Evolutionary conservation across 2,888 invertebrate genomes (phyloP).

Genomic region (Hipparchia sbordonii): DNA sequence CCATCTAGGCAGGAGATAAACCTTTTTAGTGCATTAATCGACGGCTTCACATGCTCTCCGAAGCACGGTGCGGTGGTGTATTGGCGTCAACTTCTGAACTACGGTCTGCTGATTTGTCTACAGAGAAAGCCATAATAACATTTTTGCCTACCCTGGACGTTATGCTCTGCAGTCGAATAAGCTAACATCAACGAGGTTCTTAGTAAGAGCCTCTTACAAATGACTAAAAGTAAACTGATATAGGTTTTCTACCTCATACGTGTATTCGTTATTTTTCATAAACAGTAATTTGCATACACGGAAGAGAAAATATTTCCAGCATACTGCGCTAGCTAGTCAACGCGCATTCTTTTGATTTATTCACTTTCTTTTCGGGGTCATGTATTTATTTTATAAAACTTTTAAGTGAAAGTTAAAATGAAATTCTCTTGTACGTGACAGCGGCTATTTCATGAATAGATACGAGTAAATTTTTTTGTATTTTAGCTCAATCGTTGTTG

Average conservation of each 20-base stretch:
- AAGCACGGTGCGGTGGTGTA: too few species aligned
- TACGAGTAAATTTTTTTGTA: neutral
- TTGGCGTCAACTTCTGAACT: too few species aligned
- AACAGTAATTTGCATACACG: conserved; percentile 52
- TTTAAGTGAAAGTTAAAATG: conserved; percentile 69
- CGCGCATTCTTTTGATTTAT: conserved; percentile 63
- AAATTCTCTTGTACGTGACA: conserved; percentile 57
- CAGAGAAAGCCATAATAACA: too few species aligned
- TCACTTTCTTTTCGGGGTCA: conserved; percentile 69
- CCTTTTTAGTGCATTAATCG: too few species aligned
- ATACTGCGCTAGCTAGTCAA: conserved; percentile 49
- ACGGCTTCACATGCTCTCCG: too few species aligned
- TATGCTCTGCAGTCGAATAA: too few species aligned
- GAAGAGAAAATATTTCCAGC: conserved; percentile 64
- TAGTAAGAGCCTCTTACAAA: neutral
- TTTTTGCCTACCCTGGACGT: too few species aligned
- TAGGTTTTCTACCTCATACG: neutral
- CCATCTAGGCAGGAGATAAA: too few species aligned
- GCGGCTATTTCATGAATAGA: conserved; percentile 31
- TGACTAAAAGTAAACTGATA: neutral
- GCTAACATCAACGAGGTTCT: too few species aligned
- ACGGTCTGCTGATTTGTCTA: too few species aligned
- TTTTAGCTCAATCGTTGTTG: neutral
- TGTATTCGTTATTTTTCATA: conserved; percentile 1
- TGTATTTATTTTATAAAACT: conserved; percentile 62